phyloP scores from a whole-genome alignment of 2,797 vertebrate genomes.

The Macrochelys suwanniensis region DNA sequence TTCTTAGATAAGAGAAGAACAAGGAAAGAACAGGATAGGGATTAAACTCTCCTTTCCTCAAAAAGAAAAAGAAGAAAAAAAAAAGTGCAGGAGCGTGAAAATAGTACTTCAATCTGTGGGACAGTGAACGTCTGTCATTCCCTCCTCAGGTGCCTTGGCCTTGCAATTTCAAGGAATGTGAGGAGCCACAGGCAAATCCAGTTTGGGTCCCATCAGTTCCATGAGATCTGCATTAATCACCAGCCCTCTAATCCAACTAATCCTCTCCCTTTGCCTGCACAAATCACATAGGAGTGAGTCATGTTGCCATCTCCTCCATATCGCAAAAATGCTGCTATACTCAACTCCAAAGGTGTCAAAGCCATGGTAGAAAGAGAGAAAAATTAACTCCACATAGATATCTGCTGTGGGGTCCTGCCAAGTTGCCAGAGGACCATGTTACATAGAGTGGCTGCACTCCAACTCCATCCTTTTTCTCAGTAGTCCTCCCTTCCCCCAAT shows the following conservation, averaged over 20 bases:
- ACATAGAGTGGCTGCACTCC: not conserved
- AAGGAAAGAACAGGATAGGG: not conserved
- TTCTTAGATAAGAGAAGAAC: not conserved
- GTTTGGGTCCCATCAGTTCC: not conserved
- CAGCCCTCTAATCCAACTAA: not conserved
- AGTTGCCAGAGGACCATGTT: not conserved
- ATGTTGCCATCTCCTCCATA: not conserved
- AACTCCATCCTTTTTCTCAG: not conserved
- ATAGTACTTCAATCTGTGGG: not conserved
- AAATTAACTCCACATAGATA: fast-evolving
- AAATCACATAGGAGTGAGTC: not conserved
- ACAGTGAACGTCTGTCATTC: not conserved
- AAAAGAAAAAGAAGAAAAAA: too few species aligned
- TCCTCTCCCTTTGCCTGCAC: fast-evolving
- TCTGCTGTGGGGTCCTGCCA: not conserved
- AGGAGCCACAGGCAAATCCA: not conserved
- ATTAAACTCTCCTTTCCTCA: not conserved
- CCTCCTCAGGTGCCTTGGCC: not conserved
- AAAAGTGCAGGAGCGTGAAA: not conserved
- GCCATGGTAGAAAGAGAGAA: fast-evolving
- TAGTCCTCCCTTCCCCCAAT: not conserved
- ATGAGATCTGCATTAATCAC: not conserved
- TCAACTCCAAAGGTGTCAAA: not conserved
- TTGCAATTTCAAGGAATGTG: not conserved
- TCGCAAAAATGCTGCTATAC: not conserved